Percentiles rank a stretch among this genome's conserved stretches.
Conservation (phyloP, 2,113 vertebrate genomes). For the Pantherophis guttatus region DNA sequence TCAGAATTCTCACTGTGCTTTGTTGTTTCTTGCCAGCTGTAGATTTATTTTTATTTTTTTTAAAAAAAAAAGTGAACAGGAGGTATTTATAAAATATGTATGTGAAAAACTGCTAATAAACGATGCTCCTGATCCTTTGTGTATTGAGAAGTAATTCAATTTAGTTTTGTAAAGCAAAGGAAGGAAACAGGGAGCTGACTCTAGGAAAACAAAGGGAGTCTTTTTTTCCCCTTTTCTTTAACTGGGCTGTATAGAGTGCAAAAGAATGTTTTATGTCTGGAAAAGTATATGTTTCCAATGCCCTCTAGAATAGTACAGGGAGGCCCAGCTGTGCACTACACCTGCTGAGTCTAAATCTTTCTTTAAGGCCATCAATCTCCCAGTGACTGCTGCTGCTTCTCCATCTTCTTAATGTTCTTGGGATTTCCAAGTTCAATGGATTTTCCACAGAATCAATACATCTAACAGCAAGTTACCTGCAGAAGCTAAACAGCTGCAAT, state of each 20-base stretch:
- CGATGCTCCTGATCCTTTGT: background rate
- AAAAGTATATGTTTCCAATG: slow-evolving; percentile 49
- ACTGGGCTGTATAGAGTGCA: slow-evolving; percentile 36
- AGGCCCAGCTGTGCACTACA: slow-evolving; percentile 49
- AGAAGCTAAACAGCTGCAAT: background rate
- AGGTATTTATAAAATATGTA: background rate
- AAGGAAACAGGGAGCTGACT: background rate
- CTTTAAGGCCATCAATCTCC: slow-evolving; percentile 50
- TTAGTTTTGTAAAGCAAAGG: background rate
- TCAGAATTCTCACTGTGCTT: background rate
- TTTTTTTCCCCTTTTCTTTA: background rate
- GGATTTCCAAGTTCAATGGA: slow-evolving; percentile 33
- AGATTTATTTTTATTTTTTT: background rate
- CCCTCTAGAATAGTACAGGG: slow-evolving; percentile 39
- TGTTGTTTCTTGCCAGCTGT: background rate
- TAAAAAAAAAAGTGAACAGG: background rate
- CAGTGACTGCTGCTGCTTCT: slow-evolving; percentile 29
- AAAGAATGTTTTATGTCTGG: slow-evolving; percentile 43
- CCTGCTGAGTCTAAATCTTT: slow-evolving; percentile 58
- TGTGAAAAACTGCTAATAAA: slow-evolving; percentile 12
- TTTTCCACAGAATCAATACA: slow-evolving; percentile 1
- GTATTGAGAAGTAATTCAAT: slow-evolving; percentile 35
- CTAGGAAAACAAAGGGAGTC: background rate
- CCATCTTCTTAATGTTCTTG: slow-evolving; percentile 26
- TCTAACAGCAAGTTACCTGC: background rate